phyloP scores from a whole-genome alignment of 2,797 vertebrate genomes.

The Labeo calbasu region DNA sequence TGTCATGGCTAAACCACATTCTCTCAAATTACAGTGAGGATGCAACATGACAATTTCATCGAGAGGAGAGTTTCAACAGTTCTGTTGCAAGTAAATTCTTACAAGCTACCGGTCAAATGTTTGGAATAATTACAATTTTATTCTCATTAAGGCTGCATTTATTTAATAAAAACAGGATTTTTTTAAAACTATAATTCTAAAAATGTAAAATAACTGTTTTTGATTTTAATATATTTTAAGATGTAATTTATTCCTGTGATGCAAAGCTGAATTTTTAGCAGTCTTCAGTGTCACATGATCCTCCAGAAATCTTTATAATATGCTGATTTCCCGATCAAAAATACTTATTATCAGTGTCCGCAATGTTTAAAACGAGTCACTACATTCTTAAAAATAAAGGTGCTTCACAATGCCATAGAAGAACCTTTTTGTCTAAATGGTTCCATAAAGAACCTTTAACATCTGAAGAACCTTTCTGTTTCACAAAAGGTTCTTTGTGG shows the following conservation, averaged over 20 bases:
- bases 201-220: not conserved
- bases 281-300: not conserved
- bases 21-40: slow-evolving; percentile 54
- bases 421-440: too few species aligned
- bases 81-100: not conserved
- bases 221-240: not conserved
- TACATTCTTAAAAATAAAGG: too few species aligned
- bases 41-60: slow-evolving; percentile 6
- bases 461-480: too few species aligned
- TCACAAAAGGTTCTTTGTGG: too few species aligned
- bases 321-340: not conserved
- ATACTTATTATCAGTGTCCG: too few species aligned
- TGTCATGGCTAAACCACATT: slow-evolving; percentile 66
- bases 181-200: not conserved
- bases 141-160: not conserved
- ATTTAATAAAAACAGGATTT: not conserved
- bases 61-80: not conserved
- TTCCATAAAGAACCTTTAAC: too few species aligned
- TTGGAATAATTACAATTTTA: not conserved
- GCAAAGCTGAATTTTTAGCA: not conserved
- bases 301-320: not conserved
- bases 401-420: too few species aligned
- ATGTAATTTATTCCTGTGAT: not conserved
- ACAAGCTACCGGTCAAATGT: not conserved
- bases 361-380: too few species aligned